A percentile compares a stretch with the other conserved stretches of the same genome.
phyloP scores from a whole-genome alignment of 2,888 invertebrate genomes.

The Aleiodes alternator region DNA sequence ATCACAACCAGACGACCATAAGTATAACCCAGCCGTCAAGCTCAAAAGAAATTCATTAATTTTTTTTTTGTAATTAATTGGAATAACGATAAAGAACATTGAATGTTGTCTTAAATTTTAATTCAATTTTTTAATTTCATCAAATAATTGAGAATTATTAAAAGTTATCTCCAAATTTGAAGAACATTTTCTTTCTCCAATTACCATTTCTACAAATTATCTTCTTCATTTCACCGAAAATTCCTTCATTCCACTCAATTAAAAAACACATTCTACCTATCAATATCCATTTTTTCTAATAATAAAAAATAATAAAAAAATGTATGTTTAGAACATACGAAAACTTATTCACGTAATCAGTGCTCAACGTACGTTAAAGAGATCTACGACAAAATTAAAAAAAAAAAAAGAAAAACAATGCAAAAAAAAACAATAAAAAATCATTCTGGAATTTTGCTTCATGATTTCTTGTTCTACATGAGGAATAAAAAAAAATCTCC shows the following conservation, averaged over 20 bases:
- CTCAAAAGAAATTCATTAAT: slow-evolving; percentile 8
- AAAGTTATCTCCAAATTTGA: too few relatives aligned
- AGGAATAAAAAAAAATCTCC: slow-evolving; percentile 2
- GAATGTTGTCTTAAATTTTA: neutral
- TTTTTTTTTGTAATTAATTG: too few relatives aligned
- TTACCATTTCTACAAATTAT: too few relatives aligned
- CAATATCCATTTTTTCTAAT: too few relatives aligned
- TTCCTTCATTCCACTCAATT: too few relatives aligned
- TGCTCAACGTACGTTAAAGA: slow-evolving; percentile 66
- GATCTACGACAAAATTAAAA: slow-evolving; percentile 65
- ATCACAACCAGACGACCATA: slow-evolving; percentile 56
- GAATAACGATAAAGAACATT: neutral
- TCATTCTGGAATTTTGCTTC: slow-evolving; percentile 45
- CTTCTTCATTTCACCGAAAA: too few relatives aligned
- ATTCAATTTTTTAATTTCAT: neutral
- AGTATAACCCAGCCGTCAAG: slow-evolving; percentile 38
- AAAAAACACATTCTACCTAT: too few relatives aligned
- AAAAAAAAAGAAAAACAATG: slow-evolving; percentile 56
- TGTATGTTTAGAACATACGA: slow-evolving; percentile 47
- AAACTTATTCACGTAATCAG: slow-evolving; percentile 65
- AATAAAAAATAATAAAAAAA: slow-evolving; percentile 1
- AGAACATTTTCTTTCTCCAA: too few relatives aligned
- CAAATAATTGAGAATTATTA: too few relatives aligned
- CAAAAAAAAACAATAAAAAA: slow-evolving; percentile 60
- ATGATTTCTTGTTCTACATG: neutral